Evolutionary conservation across 1,140 invertebrate species (phyloP).

Genomic region (Branchinecta lindahli): DNA sequence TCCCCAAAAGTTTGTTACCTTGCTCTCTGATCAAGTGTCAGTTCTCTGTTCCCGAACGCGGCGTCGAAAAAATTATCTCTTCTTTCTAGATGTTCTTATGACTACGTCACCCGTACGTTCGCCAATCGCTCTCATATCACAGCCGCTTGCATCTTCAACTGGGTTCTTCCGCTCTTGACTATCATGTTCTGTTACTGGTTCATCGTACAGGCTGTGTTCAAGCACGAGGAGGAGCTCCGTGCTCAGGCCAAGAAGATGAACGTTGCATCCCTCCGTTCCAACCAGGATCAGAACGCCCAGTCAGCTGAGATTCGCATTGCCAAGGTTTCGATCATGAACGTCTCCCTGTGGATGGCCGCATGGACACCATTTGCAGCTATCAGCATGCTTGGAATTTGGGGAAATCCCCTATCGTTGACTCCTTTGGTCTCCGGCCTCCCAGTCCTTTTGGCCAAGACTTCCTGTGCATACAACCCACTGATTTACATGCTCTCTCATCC

Average conservation of each 20-base stretch:
- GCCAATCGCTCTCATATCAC: slow-evolving; percentile 23
- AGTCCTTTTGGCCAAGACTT: slow-evolving; percentile 19
- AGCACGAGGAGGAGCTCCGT: slow-evolving; percentile 33
- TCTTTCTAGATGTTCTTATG: slow-evolving; percentile 26
- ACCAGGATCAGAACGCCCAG: slow-evolving; percentile 45
- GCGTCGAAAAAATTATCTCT: no score
- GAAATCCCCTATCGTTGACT: slow-evolving; percentile 27
- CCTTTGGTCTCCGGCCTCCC: slow-evolving; percentile 22
- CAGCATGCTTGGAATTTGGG: slow-evolving; percentile 49
- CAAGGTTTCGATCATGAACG: slow-evolving; percentile 62
- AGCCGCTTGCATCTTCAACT: slow-evolving; percentile 24
- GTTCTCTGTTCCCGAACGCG: no score
- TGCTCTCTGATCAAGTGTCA: no score
- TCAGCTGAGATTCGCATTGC: slow-evolving; percentile 66
- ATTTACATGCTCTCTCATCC: slow-evolving; percentile 8
- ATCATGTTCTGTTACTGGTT: slow-evolving; percentile 33
- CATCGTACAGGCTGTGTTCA: slow-evolving; percentile 33
- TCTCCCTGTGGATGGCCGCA: slow-evolving; percentile 63
- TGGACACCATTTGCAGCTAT: slow-evolving; percentile 69
- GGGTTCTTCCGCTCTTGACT: slow-evolving; percentile 23
- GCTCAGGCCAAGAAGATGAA: slow-evolving; percentile 77
- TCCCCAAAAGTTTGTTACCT: no score
- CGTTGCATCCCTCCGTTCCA: slow-evolving; percentile 62
- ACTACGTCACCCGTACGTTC: slow-evolving; percentile 24
- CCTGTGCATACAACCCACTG: slow-evolving; percentile 18